Evolutionary conservation across 2,797 vertebrate genomes (phyloP).

Genomic region (Monodelphis domestica): DNA sequence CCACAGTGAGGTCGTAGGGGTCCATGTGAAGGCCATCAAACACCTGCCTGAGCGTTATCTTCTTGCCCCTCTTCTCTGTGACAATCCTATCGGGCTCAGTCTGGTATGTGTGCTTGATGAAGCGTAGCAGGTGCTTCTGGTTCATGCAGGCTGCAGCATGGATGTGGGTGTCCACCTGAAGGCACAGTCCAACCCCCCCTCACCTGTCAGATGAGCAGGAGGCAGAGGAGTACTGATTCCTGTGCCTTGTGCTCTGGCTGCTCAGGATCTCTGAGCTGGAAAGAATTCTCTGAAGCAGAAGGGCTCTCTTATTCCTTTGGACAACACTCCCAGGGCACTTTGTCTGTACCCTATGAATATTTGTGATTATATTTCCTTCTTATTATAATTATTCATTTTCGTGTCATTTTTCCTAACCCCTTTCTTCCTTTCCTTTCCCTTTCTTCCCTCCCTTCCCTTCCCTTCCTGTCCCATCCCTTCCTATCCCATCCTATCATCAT

Average conservation of each 20-base stretch:
- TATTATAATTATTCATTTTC: neutral
- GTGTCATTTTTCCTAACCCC: neutral
- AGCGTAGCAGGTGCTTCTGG: conserved; percentile 95
- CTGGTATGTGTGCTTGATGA: conserved; percentile 94
- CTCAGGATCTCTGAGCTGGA: neutral
- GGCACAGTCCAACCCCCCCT: conserved; percentile 44
- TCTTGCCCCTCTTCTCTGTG: conserved; percentile 88
- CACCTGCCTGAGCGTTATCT: conserved; percentile 92
- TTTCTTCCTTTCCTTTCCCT: neutral
- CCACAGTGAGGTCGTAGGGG: conserved; percentile 96
- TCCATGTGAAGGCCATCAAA: conserved; percentile 94
- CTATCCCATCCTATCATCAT: neutral
- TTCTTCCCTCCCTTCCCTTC: neutral
- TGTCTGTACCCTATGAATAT: neutral
- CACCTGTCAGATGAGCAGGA: neutral
- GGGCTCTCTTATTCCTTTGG: neutral
- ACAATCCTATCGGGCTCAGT: conserved; percentile 91
- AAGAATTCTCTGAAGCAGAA: neutral
- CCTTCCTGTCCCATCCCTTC: neutral
- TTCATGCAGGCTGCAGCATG: conserved; percentile 98
- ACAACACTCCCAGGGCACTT: neutral
- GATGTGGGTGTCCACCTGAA: conserved; percentile 97
- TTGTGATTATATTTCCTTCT: neutral
- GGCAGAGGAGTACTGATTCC: neutral
- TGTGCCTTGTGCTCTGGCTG: neutral